Base-by-base conservation (phyloP, 2,797 vertebrate species). In the Delichon dasypus region DNA sequence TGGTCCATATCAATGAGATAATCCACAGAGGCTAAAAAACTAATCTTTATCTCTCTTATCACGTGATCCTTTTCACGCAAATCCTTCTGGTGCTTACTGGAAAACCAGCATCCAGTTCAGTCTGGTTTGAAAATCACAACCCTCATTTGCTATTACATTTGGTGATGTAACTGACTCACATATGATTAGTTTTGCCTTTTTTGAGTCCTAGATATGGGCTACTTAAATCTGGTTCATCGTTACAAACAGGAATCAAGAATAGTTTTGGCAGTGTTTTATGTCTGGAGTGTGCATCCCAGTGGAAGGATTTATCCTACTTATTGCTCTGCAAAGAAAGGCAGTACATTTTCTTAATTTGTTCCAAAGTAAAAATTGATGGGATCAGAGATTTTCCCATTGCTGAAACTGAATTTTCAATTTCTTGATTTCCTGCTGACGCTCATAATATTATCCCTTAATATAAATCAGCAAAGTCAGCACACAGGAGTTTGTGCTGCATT, bases 381-480 rank as follows among this genome's bases (percentile, higher is more conserved):
- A 66, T 93, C 15, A 60, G 74, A 90, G 13, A 23, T 93, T 94
- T 95, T 77, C 27, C 40, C 22, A 53, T 84, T 20, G 12, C 26
- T 32, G 45, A 77, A 83, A 85, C 26, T 26, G 22, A 48, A 16
- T 76, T 53, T 94, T 73, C 15, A 55, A 32, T 71, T 64, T n/a
- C 61, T 92, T 55, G 22, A 73, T 88, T 90, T 94, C 65, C 38
- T 93, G 44, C 47, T 95, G 40, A 79, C 75, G 60, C 14, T 88
- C n/a, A 48, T 60, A 68, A 40, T 73, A 44, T 38, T 57, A 85
- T 54, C 77, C 42, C 36, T 94, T 57, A 53, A 88, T 65, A 77
- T 61, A 85, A 64, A 86, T 32, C 50, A 85, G 29, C 50, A 71
- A 93, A 50, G 58, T 89, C 53, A 81, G 60, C 51, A 67, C 34